Evolutionary conservation across 2,888 invertebrate genomes (phyloP), one percentile per base, ranked within the genome.

Genomic region (Lottia gigantea): DNA sequence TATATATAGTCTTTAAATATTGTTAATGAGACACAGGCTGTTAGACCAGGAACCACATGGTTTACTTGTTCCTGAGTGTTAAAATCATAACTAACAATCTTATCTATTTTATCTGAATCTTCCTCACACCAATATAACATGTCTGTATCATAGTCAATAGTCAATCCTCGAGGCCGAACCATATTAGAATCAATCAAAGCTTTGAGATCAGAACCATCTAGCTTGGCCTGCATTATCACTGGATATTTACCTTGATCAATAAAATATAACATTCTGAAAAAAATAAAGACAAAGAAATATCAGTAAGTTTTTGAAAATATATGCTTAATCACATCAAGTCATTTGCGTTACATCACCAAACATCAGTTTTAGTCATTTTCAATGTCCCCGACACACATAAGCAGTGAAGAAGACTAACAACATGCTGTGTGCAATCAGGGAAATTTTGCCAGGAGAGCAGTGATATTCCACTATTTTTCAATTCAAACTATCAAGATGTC

Each of bases 81-180:
- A 6, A 82, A 64, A 64, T 76, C 74, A 70, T 76, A 82, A 91
- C 61, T 70, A 11, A 40, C 40, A 11, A 55, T 19, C n/a, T 69
- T 65, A 64, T 81, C 90, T 74, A 95, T 92, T 74, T 90, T 91
- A 85, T 93, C 91, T 75, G 92, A 87, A 78, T 90, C 91, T 0
- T 93, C 92, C 89, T 95, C 85, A 83, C 94, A 93, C 94, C 96
- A 97, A 86, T 95, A 97, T 8, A 97, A 90, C 68, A 93, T 92
- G 70, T 92, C 92, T 49, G 91, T 91, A 0, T 91, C 90, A 66
- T 82, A 82, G 87, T 96, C 96, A 15, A 96, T 91, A 0, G 95
- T 94, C 49, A 96, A 88, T 2, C 95, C 95, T 84, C 94, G 95
- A 0, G 95, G 96, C 7, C 74, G 68, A 7, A 66, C 61, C 46